Base-by-base conservation (phyloP, 1,140 invertebrate species). In the Zaprionus ornatus region DNA sequence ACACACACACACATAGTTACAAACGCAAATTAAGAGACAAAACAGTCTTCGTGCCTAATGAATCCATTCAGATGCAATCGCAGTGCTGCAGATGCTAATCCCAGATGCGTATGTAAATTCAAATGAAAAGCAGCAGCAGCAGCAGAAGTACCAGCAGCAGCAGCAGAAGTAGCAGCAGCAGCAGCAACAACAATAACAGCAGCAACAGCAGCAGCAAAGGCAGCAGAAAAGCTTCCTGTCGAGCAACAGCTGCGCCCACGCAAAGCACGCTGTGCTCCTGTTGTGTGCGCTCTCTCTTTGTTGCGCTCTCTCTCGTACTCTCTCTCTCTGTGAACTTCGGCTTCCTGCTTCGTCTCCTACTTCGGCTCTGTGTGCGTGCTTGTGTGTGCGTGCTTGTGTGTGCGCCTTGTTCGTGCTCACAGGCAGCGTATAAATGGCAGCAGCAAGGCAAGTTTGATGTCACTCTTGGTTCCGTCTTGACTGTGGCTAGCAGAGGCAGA, bases 381-480 rank as follows among this genome's bases (percentile, higher is more conserved):
- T 15, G 27, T 70, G 48, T 55, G 65, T 13, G 40, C 52, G 56
- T 54, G 19, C n/a, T n/a, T n/a, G 15, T 40, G 27, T 59, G 48
- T 62, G 74, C 21, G 23, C 64, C 23, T 55, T 17, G 40, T 45
- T 66, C 52, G 67, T 62, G 72, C 13, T 19, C 35, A 5, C 40
- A 23, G 40, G 54, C 55, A 37, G 12, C n/a, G 45, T 87, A 88
- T 88, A 88, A 90, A 88, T 71, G 54, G 17, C 32, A n/a, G 71
- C 74, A 65, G 62, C 78, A 17, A 52, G 21, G 73, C 74, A 60
- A 45, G 60, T 75, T 82, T 72, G 62, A 79, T 74, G 80, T 59
- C 83, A 88, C 85, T 88, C 80, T 75, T 77, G 74, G 70, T 80
- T 84, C 62, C 74, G 84, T 87, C 82, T 88, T 88, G 80, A 67